These are phyloP conservation scores for Ptilorrhoa leucosticta DNA, from an alignment of 2,113 vertebrate genomes.

Conservation along the genomic window DNA sequence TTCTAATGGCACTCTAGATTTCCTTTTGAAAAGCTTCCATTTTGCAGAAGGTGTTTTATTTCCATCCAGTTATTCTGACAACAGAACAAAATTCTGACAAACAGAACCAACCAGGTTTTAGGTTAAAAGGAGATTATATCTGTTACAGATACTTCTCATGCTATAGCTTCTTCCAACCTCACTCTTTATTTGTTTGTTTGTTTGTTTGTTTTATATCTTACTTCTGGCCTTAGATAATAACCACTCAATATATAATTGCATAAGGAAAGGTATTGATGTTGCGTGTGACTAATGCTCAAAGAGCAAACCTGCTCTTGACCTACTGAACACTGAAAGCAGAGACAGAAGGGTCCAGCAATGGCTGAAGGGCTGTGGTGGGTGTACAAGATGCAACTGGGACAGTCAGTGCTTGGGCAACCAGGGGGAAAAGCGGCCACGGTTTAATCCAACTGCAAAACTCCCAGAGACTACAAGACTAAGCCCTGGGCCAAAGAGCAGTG, in stretches of 20 bases:
- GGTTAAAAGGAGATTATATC: background rate
- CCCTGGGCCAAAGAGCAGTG: background rate
- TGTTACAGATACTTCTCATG: background rate
- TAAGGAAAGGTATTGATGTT: background rate
- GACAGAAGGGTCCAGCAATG: background rate
- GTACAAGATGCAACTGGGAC: background rate
- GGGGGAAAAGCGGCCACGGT: background rate
- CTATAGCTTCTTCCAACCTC: background rate
- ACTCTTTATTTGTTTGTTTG: background rate
- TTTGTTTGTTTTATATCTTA: background rate
- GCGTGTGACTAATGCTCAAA: background rate
- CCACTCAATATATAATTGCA: background rate
- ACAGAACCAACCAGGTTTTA: background rate
- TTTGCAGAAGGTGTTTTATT: background rate
- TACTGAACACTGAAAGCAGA: background rate
- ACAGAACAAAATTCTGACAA: background rate
- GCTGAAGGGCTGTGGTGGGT: background rate
- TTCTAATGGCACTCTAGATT: background rate
- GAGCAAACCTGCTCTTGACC: background rate
- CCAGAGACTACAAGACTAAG: background rate
- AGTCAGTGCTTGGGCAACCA: background rate
- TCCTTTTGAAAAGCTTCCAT: background rate
- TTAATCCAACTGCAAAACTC: background rate
- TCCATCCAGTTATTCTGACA: background rate
- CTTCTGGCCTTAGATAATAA: background rate